Evolutionary conservation across 1,140 invertebrate genomes (phyloP), one percentile per base, ranked within the genome.

Genomic region (Ceratina japonica): DNA sequence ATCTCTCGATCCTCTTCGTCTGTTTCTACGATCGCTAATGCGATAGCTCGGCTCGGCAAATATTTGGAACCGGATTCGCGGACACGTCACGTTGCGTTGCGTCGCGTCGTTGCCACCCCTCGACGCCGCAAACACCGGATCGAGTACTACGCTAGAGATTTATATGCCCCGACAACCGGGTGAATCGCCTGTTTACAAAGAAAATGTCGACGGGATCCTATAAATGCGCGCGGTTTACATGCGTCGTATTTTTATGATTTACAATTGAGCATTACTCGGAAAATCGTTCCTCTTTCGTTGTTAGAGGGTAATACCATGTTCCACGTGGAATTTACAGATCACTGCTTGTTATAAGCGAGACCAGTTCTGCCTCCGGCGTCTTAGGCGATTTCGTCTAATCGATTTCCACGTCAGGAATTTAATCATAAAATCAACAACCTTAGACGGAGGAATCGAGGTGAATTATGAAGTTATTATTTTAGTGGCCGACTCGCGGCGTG

Each of bases 51-150:
- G 24, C 70, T 44, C 44, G 24, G 8, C 15, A 77, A 77, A 77
- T 77, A 70, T 77, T 77, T 70, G 51, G 75, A 52, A 62, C 18
- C 54, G 37, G n/a, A 62, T 52, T n/a, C 24, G n/a, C 12, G 54
- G 12, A 3, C 22, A 15, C 52, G 12, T 8, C 10, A 10, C 5
- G 37, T 44, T 44, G 37, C 37, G 37, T 44, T 8, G 37, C 20
- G 64, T 51, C n/a, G 20, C 56, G 18, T 51, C 51, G 24, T 4
- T 37, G 7, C 7, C 10, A 10, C 18, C 13, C 74, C 27, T 24
- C 13, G 13, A 37, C 22, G 8, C 15, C 16, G 16, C 24, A 44
- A 7, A 44, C 37, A 61, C 24, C 20, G 31, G 75, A 69, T 61
- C 37, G 16, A 31, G 37, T 44, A 44, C 37, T 44, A 3, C 37